A percentile compares a stretch with the other conserved stretches of the same genome.
Conservation (phyloP, 2,113 vertebrate species). For the Caracal caracal region DNA sequence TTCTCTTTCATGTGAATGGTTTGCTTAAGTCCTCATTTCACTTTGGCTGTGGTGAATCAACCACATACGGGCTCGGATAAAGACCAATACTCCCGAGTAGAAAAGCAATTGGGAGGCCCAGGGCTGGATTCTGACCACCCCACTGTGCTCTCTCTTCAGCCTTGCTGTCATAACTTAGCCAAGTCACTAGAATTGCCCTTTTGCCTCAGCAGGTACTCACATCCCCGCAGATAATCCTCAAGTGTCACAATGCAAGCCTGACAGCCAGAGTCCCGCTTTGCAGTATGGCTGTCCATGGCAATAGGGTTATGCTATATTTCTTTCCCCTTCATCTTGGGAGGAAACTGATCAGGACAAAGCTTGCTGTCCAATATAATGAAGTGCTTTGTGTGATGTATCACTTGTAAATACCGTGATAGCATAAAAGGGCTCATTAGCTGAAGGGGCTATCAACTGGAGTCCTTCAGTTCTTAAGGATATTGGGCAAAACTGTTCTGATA, state of each 20-base stretch:
- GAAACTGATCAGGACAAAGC: slow-evolving; percentile 48
- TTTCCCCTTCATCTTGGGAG: not conserved
- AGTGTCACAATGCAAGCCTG: slow-evolving; percentile 63
- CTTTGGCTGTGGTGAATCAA: slow-evolving; percentile 59
- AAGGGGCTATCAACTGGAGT: slow-evolving; percentile 28
- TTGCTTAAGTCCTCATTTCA: slow-evolving; percentile 57
- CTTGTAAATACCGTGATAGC: slow-evolving; percentile 31
- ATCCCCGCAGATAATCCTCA: not conserved
- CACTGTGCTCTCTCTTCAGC: slow-evolving; percentile 51
- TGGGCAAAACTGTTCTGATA: slow-evolving; percentile 59
- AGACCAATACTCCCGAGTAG: slow-evolving; percentile 21
- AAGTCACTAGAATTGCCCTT: slow-evolving; percentile 46
- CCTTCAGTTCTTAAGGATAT: slow-evolving; percentile 55
- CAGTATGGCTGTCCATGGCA: not conserved
- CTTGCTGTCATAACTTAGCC: slow-evolving; percentile 9
- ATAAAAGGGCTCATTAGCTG: slow-evolving; percentile 63
- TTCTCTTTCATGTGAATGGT: slow-evolving; percentile 49
- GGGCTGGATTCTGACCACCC: not conserved
- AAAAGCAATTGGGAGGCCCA: slow-evolving; percentile 59
- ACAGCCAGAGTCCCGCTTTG: not conserved
- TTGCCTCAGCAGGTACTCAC: slow-evolving; percentile 65
- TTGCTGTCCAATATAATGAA: slow-evolving; percentile 44
- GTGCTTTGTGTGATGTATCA: not conserved
- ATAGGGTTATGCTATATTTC: not conserved
- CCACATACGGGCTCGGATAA: slow-evolving; percentile 74